Base-by-base conservation (phyloP, 2,888 invertebrate genomes). In the Tenthredo notha region DNA sequence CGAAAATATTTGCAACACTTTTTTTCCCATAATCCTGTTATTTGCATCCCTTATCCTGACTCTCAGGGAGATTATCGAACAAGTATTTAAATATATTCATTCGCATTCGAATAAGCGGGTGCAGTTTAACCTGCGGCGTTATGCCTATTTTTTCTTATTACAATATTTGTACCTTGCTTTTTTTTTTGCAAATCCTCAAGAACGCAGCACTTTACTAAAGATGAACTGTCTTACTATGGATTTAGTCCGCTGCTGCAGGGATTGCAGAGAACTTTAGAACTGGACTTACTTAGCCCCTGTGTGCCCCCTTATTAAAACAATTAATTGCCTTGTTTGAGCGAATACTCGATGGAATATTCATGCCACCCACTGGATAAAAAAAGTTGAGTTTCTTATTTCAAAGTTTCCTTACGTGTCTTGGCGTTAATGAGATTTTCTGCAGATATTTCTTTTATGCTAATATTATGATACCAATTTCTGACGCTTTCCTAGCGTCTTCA, bases 381-480 rank as follows among this genome's bases (percentile, higher is more conserved):
- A 67, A 67, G 47, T 83, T 67, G 33, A 83, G 67, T 67, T 83
- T 83, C 83, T 83, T 67, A 67, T 67, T 47, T 67, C 29, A 67
- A 82, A 82, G 37, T 82, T 82, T 67, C 43, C 37, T 54, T 82
- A 82, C 82, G 82, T 82, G 82, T 82, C 67, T 67, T 12, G 70
- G 67, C 83, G 83, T 83, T 83, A 83, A 83, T 83, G 83, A 83
- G 83, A 83, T 83, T 70, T 65, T 67, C 67, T 37, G 21, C 43
- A 70, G 83, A 83, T 83, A 83, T 83, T 67, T 83, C 47, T 83
- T 83, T 83, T 83, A 83, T 83, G 83, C 83, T 83, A 83, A 83
- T 83, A 83, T 83, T 83, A 83, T 67, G 40, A 43, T 33, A 50
- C 83, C 67, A 83, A 83, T 83, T 83, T 47, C 83, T 83, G 67